Evolutionary conservation across 2,113 vertebrate genomes (phyloP), one percentile per base, ranked within the genome.

Genomic region (Lipotes vexillifer): DNA sequence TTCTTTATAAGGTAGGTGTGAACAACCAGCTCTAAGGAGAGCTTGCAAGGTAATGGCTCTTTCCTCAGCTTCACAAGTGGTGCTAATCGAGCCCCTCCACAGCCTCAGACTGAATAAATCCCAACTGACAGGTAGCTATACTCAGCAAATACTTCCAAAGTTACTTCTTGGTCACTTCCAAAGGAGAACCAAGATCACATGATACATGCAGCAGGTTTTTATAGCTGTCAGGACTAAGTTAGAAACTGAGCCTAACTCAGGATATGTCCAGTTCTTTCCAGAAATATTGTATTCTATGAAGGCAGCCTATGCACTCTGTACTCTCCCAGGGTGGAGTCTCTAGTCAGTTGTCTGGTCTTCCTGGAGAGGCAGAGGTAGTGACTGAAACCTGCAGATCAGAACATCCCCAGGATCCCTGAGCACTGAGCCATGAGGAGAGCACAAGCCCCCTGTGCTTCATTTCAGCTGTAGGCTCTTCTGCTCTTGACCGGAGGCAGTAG

Each of bases 1-100:
- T 65, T 90, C 65, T 95, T 97, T 92, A 65, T 86, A 78, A 95
- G 82, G 77, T 93, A 95, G 38, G 90, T 96, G 61, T 96, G 90
- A 97, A 74, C 65, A 90, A 38, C 29, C 96, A 38, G 57, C 88
- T 92, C 88, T 72, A 57, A 97, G 75, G 52, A 85, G 84, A 96
- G 69, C 57, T 96, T 84, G 44, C 69, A 57, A 5, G 0, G 36
- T 85, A 95, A 80, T 81, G 75, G 66, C 23, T 88, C 71, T 96
- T 96, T 95, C 84, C 85, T 96, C 46, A 92, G 80, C 69, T 96
- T 98, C 46, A 59, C 44, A 71, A 92, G 75, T 88, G 72, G 75
- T 95, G 90, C 25, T 96, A 96, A 91, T 74, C 2, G 25, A 95
- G 86, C 83, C 41, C 87, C 49, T 97, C 74, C 31, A 75, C 36